Conservation (phyloP, 64 coral and sea anemone genomes). For the Porites australiensis region DNA sequence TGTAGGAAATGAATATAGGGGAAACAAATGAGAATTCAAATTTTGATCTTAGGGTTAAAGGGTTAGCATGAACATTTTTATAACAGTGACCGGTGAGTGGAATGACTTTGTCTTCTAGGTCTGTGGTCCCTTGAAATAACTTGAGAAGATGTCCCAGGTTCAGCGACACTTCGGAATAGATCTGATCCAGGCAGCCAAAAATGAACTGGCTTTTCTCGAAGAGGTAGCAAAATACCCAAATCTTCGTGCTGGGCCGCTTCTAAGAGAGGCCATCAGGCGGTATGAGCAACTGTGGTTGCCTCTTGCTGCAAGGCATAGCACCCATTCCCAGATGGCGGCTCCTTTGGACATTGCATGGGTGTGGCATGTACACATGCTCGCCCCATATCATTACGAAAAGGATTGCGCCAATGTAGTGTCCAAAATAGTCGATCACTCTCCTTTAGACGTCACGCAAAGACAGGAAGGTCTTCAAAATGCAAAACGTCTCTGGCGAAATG, state of each 20-base stretch:
- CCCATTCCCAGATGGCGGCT: background rate
- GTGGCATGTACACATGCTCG: slow-evolving; percentile 63
- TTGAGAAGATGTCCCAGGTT: too few relatives aligned
- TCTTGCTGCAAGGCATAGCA: background rate
- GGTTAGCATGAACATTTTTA: too few relatives aligned
- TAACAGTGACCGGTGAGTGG: too few relatives aligned
- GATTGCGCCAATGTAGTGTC: slow-evolving; percentile 24
- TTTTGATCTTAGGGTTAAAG: too few relatives aligned
- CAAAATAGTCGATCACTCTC: slow-evolving; percentile 22
- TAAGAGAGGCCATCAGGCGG: slow-evolving; percentile 72
- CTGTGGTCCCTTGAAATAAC: too few relatives aligned
- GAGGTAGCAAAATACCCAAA: slow-evolving; percentile 36
- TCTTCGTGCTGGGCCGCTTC: slow-evolving; percentile 24
- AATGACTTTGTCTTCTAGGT: too few relatives aligned
- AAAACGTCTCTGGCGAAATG: background rate
- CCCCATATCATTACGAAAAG: slow-evolving; percentile 36
- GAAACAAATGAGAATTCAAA: too few relatives aligned
- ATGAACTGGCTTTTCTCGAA: slow-evolving; percentile 58
- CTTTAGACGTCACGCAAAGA: background rate
- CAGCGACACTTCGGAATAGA: background rate
- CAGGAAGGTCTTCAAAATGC: background rate
- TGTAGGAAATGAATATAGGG: too few relatives aligned
- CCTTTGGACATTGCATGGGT: slow-evolving; percentile 65
- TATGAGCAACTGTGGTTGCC: slow-evolving; percentile 80
- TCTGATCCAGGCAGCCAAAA: slow-evolving; percentile 26